phyloP scores from a whole-genome alignment of 2,888 invertebrate species.

The Acronicta leporina region DNA sequence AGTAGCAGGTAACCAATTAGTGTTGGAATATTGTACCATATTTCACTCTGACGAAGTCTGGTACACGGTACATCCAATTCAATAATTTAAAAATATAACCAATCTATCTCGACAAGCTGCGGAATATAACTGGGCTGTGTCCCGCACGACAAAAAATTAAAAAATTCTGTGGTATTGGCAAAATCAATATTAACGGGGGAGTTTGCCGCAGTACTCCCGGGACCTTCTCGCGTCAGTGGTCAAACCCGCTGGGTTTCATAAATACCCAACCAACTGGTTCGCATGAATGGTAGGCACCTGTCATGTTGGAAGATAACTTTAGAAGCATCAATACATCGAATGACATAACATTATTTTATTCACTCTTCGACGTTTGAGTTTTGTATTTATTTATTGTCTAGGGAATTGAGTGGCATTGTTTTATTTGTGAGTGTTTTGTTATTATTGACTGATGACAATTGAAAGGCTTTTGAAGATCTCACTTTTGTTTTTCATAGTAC shows the following conservation, averaged over 20 bases:
- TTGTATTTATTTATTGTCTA: slow-evolving; percentile 19
- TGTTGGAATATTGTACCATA: slow-evolving; percentile 24
- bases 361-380: slow-evolving; percentile 15
- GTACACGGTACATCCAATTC: slow-evolving; percentile 19
- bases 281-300: slow-evolving; percentile 40
- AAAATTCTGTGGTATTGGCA: slow-evolving; percentile 59
- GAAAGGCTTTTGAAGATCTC: not conserved
- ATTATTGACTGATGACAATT: not conserved
- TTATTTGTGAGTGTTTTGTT: slow-evolving; percentile 20
- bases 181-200: slow-evolving; percentile 67
- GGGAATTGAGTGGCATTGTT: slow-evolving; percentile 11
- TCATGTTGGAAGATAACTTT: slow-evolving; percentile 35
- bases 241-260: slow-evolving; percentile 47
- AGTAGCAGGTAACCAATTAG: slow-evolving; percentile 31
- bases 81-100: slow-evolving; percentile 33
- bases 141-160: slow-evolving; percentile 60
- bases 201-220: slow-evolving; percentile 51
- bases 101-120: slow-evolving; percentile 40
- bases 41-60: slow-evolving; percentile 32
- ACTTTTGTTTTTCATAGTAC: not conserved
- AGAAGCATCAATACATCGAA: slow-evolving; percentile 17
- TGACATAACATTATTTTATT: slow-evolving; percentile 9
- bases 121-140: slow-evolving; percentile 34
- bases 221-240: slow-evolving; percentile 53
- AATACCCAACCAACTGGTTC: slow-evolving; percentile 51